phyloP scores from a whole-genome alignment of 2,797 vertebrate species.

The Hafferia zeledoni region DNA sequence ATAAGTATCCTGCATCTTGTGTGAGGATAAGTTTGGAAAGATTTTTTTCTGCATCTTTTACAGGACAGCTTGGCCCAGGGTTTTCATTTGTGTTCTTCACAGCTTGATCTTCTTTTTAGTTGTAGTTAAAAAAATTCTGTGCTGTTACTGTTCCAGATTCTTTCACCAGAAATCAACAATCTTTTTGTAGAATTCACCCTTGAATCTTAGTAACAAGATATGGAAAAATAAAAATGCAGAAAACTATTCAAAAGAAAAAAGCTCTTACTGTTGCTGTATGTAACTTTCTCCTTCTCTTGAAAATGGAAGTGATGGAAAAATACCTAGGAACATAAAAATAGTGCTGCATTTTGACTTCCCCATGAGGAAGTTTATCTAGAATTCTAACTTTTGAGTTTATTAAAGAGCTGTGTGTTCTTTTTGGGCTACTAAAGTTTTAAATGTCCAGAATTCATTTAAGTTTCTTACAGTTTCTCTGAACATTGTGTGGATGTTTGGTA shows the following conservation, averaged over 20 bases:
- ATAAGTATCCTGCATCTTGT: not conserved
- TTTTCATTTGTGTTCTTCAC: not conserved
- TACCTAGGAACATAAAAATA: not conserved
- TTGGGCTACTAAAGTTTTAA: not conserved
- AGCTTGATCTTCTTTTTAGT: not conserved
- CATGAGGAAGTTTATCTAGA: not conserved
- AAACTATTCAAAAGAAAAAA: not conserved
- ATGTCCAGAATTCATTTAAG: not conserved
- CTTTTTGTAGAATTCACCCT: not conserved
- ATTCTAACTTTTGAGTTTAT: not conserved
- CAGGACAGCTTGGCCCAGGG: not conserved
- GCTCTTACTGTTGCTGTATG: not conserved
- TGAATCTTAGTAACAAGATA: not conserved
- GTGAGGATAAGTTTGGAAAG: not conserved
- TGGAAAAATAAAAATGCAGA: not conserved
- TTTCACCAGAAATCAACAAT: not conserved
- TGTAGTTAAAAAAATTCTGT: not conserved
- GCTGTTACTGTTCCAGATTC: not conserved
- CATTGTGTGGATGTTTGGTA: not conserved
- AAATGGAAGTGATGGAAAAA: not conserved
- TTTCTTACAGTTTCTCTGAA: not conserved
- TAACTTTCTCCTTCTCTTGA: not conserved
- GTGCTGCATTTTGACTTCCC: not conserved
- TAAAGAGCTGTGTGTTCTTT: not conserved
- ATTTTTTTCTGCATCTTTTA: not conserved